Evolutionary conservation across 2,797 vertebrate species (phyloP), one percentile per base, ranked within the genome.

Genomic region (Sebastes cheni): DNA sequence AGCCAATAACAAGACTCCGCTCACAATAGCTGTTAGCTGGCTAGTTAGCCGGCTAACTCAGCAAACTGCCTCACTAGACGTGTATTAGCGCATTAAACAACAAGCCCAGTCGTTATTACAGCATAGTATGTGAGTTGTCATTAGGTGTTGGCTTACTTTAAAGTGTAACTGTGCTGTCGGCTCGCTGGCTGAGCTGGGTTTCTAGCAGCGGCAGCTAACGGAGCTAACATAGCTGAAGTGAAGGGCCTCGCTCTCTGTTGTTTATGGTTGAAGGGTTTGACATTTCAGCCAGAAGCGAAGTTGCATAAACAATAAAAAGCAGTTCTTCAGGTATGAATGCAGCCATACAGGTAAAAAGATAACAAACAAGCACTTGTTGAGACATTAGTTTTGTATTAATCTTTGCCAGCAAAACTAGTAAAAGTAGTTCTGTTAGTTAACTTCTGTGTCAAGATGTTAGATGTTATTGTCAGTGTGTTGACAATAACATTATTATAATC

Each of bases 141-240:
- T 22, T 13, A n/a, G 8, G 3, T 12, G 2, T 23, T 25, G 20
- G 0, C 3, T 8, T 10, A 20, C 42, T 67, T 32, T 34, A 30
- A 77, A 66, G 50, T 71, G 9, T n/a, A 50, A 25, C 13, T 55
- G 32, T 22, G 62, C 52, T 61, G 59, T 58, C 80, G 72, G 67
- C 79, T 22, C 6, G 42, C 3, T 46, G 1, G 81, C 62, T 79
- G 72, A 54, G 23, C 56, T 71, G 3, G 14, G n/a, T 1, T 23
- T 81, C 72, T 92, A 91, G 83, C 87, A 25, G 56, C 16, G 10
- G 0, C 2, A 9, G 91, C 91, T 92, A 91, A 70, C 54, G 46
- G 3, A 5, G 3, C 8, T 88, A 88, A 72, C 82, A 4, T 5
- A 1, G 46, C 20, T 25, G 55, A 82, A 42, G 62, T 32, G 6